Evolutionary conservation across 1,140 invertebrate genomes (phyloP).

Genomic region (Asbolus verrucosus): DNA sequence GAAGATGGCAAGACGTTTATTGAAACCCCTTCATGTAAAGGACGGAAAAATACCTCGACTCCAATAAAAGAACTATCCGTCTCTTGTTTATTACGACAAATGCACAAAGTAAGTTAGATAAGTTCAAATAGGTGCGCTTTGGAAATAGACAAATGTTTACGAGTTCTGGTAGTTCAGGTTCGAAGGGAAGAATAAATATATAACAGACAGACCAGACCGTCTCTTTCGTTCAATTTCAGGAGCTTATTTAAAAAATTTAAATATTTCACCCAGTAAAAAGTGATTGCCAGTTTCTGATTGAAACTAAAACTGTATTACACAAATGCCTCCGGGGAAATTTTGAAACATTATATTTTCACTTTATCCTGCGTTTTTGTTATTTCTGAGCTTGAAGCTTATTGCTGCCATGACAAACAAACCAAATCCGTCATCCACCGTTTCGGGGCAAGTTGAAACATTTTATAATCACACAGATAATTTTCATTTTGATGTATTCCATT

Average conservation of each 20-base stretch:
- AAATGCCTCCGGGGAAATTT: not conserved
- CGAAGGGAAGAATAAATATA: no score
- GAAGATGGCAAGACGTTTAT: not conserved
- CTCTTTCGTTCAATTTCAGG: not conserved
- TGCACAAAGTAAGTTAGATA: not conserved
- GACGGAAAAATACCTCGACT: not conserved
- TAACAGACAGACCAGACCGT: no score
- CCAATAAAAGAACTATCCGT: not conserved
- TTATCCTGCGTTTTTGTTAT: not conserved
- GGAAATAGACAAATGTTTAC: not conserved
- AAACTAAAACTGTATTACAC: conserved; percentile 9
- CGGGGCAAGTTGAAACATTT: no score
- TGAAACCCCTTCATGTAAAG: conserved; percentile 1
- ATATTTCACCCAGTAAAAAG: not conserved
- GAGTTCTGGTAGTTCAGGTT: no score
- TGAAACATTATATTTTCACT: conserved; percentile 3
- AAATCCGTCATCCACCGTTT: no score
- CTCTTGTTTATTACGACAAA: conserved; percentile 2
- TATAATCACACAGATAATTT: no score
- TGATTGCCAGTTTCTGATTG: conserved; percentile 2
- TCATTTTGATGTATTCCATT: no score
- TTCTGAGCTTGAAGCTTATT: no score
- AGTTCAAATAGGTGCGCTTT: not conserved
- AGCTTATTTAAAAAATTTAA: conserved; percentile 4
- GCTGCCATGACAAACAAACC: no score